Evolutionary conservation across 2,888 invertebrate species (phyloP), one percentile per base, ranked within the genome.

Genomic region (Sarcophaga variegata): DNA sequence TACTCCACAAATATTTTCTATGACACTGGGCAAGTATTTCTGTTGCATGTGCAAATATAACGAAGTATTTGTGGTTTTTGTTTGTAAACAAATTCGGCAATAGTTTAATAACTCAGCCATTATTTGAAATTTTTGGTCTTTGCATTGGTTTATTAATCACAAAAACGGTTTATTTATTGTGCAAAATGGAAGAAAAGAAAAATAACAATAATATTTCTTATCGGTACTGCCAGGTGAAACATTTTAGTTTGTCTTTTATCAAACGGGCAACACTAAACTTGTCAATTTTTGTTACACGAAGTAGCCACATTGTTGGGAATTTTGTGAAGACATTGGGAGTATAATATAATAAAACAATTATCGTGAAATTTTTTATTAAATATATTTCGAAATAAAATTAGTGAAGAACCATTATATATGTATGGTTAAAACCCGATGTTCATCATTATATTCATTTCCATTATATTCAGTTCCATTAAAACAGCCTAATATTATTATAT

Each of bases 1-100:
- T 54, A 88, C 78, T 22, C 88, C 83, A 59, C 81, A 83, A 20
- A 86, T 86, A 60, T 80, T 88, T 80, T 88, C 79, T 54, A 88
- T 88, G 6, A 86, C 72, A 74, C 74, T 88, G 10, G 86, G 88
- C 49, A 88, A 77, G 49, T 86, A 86, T 59, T 83, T 88, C 54
- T 86, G 71, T 12, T 86, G 60, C 14, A 86, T 49, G 37, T 82
- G 84, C 22, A 82, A 45, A 59, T 82, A 88, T 25, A 86, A 59
- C 12, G 85, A 88, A 45, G 37, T 17, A 64, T 74, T 81, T 60
- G 69, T 80, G 25, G 25, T 0, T 60, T 86, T 86, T n/a, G 37
- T 25, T 60, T 80, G 63, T 6, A 88, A 81, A 25, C 83, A 88
- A 59, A 86, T 66, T 3, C 88, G 81, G 20, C 88, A 88, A 54